Percentiles rank a stretch among this genome's conserved stretches.
Conservation (phyloP, 2,113 vertebrate species). For the Platanista minor region DNA sequence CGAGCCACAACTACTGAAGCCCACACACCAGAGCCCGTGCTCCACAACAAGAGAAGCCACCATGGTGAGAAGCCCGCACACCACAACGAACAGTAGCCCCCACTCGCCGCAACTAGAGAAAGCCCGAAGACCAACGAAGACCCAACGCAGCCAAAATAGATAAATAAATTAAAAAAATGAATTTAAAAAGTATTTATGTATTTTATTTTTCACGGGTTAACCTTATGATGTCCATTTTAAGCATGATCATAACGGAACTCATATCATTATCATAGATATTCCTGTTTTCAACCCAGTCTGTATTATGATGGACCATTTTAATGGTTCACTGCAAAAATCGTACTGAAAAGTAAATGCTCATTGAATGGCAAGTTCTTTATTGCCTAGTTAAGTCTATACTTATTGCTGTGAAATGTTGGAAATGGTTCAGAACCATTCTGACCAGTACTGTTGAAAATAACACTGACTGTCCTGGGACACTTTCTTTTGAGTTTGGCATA, state of each 20-base stretch:
- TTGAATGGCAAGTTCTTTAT: background rate
- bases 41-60: too few relatives aligned
- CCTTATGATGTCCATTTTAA: background rate
- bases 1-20: too few relatives aligned
- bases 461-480: background rate
- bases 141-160: too few relatives aligned
- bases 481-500: background rate
- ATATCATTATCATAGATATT: background rate
- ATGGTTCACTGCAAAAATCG: background rate
- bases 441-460: background rate
- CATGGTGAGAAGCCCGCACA: too few relatives aligned
- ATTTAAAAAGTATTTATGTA: background rate
- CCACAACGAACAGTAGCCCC: too few relatives aligned
- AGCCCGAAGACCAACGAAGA: too few relatives aligned
- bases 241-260: background rate
- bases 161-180: too few relatives aligned
- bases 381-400: background rate
- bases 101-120: too few relatives aligned
- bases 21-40: too few relatives aligned
- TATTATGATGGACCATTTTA: background rate
- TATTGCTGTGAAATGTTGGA: background rate
- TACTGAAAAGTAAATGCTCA: background rate
- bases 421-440: background rate
- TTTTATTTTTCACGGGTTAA: slow-evolving; percentile 11
- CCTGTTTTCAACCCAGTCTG: background rate